Evolutionary conservation across 1,140 invertebrate genomes (phyloP).

Genomic region (Periplaneta americana): DNA sequence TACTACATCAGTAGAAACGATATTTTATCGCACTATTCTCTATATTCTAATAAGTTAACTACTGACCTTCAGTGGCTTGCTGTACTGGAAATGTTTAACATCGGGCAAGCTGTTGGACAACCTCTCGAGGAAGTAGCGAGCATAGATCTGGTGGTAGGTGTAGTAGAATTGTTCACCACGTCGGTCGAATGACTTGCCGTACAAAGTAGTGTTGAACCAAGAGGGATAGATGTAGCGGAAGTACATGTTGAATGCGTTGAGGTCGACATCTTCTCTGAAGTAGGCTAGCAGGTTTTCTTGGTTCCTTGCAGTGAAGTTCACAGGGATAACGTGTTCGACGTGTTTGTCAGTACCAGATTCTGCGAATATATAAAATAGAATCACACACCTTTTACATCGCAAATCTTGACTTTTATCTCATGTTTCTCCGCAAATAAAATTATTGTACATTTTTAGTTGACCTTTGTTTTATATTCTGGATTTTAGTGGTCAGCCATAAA

Average conservation of each 20-base stretch:
- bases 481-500: too few species aligned
- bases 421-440: too few species aligned
- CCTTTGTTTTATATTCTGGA: too few species aligned
- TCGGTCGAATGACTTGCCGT: conserved; percentile 41
- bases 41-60: too few species aligned
- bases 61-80: background rate
- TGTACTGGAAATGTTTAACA: conserved; percentile 39
- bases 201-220: conserved; percentile 50
- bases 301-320: conserved; percentile 46
- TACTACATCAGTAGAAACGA: too few species aligned
- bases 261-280: conserved; percentile 65
- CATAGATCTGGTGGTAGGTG: conserved; percentile 52
- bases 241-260: conserved; percentile 65
- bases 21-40: too few species aligned
- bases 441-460: too few species aligned
- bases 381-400: too few species aligned
- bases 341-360: too few species aligned
- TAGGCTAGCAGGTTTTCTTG: conserved; percentile 58
- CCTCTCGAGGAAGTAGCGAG: conserved; percentile 62
- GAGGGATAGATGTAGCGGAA: conserved; percentile 54
- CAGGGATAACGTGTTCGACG: conserved; percentile 33
- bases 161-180: conserved; percentile 58
- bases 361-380: too few species aligned
- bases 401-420: too few species aligned
- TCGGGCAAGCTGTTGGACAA: conserved; percentile 43